Evolutionary conservation across 2,113 vertebrate species (phyloP).

Genomic region (Takifugu flavidus): DNA sequence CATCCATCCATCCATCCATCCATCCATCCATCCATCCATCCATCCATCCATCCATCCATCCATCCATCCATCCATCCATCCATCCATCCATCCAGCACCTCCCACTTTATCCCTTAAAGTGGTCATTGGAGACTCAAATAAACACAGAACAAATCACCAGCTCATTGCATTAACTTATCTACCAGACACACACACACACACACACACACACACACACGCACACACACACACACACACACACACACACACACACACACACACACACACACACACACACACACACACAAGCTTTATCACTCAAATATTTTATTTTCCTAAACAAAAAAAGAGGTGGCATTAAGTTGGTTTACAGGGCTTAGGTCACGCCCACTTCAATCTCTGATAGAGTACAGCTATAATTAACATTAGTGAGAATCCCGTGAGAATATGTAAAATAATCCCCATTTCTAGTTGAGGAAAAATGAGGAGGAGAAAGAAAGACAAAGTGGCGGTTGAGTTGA

Average conservation of each 20-base stretch:
- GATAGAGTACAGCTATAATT: not conserved
- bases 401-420: not conserved
- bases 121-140: no score
- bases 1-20: no score
- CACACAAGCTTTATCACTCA: not conserved
- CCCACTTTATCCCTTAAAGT: no score
- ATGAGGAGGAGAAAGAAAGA: constrained; percentile 3
- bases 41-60: no score
- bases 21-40: no score
- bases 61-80: no score
- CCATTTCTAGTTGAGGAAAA: constrained; percentile 1
- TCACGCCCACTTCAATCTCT: not conserved
- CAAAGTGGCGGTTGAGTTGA: constrained; percentile 6
- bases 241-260: not conserved
- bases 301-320: no score
- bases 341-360: not conserved
- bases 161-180: not conserved
- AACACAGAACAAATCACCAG: not conserved
- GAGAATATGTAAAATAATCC: constrained; percentile 1
- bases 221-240: not conserved
- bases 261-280: not conserved
- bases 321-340: not conserved
- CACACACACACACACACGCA: not conserved
- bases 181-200: not conserved
- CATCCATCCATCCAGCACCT: no score